Evolutionary conservation across 2,113 vertebrate species (phyloP).

Genomic region (Aythya baeri): DNA sequence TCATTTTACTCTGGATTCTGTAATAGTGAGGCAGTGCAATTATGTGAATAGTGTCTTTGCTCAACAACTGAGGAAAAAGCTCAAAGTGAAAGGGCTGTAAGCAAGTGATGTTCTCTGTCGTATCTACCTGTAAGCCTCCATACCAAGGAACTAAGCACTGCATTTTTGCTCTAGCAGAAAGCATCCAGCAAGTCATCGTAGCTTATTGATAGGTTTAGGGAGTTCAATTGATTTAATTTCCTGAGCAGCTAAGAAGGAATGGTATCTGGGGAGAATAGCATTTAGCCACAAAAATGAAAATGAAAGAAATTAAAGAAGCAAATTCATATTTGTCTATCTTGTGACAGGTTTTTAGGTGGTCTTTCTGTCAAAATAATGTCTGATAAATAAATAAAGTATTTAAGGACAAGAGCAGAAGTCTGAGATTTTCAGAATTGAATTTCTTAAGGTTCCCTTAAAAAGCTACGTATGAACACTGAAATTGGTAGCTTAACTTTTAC

Average conservation of each 20-base stretch:
- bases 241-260: not conserved
- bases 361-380: not conserved
- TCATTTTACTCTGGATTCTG: not conserved
- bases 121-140: not conserved
- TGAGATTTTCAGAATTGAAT: not conserved
- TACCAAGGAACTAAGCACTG: fast-evolving
- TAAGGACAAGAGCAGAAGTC: not conserved
- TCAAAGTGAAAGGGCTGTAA: not conserved
- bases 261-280: fast-evolving
- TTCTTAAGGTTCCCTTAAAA: not conserved
- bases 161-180: not conserved
- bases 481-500: not conserved
- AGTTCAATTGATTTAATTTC: not conserved
- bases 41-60: not conserved
- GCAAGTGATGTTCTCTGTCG: fast-evolving
- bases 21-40: not conserved
- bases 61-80: not conserved
- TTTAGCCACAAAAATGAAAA: not conserved
- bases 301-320: not conserved
- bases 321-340: not conserved
- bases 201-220: not conserved
- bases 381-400: not conserved
- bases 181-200: not conserved
- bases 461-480: not conserved
- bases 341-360: not conserved